Conservation (phyloP, 1,140 invertebrate species). For the Formica selysi region DNA sequence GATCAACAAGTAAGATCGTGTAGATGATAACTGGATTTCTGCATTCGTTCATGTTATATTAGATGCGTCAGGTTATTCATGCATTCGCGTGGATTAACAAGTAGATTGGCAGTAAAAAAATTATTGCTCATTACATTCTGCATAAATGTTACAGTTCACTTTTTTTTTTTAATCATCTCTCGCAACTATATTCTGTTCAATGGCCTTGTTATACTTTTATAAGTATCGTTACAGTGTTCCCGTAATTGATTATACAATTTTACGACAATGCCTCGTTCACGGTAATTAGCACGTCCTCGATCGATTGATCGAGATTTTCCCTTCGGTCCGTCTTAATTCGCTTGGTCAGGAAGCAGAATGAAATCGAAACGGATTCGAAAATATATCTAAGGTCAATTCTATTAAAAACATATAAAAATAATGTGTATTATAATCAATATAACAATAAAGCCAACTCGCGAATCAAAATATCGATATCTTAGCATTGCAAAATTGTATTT, state of each 20-base stretch:
- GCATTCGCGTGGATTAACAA: conserved; percentile 1
- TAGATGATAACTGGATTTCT: conserved; percentile 11
- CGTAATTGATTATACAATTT: conserved; percentile 72
- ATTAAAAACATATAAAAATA: neutral
- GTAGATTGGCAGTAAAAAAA: conserved; percentile 8
- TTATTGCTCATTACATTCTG: conserved; percentile 21
- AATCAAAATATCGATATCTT: neutral
- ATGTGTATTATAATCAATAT: neutral
- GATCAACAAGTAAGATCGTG: conserved; percentile 27
- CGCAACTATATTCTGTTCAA: conserved; percentile 27
- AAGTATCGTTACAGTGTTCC: conserved; percentile 50
- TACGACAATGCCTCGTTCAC: conserved; percentile 62
- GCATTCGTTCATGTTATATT: conserved; percentile 18
- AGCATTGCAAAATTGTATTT: neutral
- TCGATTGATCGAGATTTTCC: conserved; percentile 44
- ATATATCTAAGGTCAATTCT: conserved; percentile 47
- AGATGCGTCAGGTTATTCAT: conserved; percentile 25
- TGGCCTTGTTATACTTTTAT: conserved; percentile 71
- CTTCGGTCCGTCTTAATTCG: conserved; percentile 18
- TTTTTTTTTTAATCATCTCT: conserved; percentile 35
- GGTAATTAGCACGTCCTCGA: conserved; percentile 69
- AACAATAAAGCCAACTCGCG: neutral
- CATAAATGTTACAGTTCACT: conserved; percentile 34
- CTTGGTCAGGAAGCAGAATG: conserved; percentile 43
- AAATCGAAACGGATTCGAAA: conserved; percentile 57